These are phyloP conservation scores for Sebastiscus tertius DNA, from an alignment of 2,797 vertebrate species.

Conservation along the genomic window DNA sequence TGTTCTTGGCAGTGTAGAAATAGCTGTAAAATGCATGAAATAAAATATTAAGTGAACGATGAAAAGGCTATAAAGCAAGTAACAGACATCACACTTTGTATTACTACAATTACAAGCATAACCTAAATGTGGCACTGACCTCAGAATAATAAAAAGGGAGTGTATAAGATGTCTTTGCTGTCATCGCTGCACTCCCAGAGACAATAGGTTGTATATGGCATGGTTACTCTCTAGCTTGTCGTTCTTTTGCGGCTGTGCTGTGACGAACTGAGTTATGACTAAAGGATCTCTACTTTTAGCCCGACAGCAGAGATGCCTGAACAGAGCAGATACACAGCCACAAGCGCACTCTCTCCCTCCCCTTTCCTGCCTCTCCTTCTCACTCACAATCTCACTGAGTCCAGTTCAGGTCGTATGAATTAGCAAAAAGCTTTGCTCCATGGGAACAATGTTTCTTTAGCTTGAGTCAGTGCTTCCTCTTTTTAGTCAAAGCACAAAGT, in stretches of 20 bases:
- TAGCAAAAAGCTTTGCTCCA: conserved; percentile 36
- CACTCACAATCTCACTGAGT: conserved; percentile 5
- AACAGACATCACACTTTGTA: neutral
- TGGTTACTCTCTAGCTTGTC: conserved; percentile 15
- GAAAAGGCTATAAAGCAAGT: neutral
- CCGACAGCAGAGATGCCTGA: conserved; percentile 31
- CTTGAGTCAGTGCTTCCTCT: neutral
- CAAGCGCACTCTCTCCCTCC: neutral
- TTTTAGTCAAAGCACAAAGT: neutral
- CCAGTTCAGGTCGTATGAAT: conserved; percentile 39
- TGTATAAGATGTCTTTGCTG: conserved; percentile 2
- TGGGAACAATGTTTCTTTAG: conserved; percentile 26
- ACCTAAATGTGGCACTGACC: conserved; percentile 2
- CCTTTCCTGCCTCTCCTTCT: conserved; percentile 10
- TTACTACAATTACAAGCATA: neutral
- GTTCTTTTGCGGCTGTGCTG: conserved; percentile 1
- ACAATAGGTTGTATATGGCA: conserved; percentile 8
- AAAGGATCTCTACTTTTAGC: conserved; percentile 39
- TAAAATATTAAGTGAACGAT: neutral
- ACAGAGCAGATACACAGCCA: neutral
- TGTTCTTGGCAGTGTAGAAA: neutral
- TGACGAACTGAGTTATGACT: conserved; percentile 45
- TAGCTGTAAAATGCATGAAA: neutral
- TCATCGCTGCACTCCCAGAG: conserved; percentile 1
- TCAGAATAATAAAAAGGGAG: neutral